These are phyloP conservation scores for Helicoverpa zea DNA, from an alignment of 1,140 invertebrate species.

Conservation along the genomic window DNA sequence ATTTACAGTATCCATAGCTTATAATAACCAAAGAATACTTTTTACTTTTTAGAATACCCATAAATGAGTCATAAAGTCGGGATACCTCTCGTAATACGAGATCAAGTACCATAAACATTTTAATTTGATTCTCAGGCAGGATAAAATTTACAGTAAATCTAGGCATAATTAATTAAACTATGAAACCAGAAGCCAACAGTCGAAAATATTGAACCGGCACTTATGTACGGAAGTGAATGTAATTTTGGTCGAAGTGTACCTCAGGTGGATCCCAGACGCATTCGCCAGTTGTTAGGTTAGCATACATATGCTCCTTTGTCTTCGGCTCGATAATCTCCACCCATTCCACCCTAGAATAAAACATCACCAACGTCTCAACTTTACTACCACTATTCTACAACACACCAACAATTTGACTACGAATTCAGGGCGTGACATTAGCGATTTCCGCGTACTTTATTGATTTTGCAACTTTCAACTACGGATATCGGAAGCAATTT, in stretches of 20 bases:
- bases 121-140: background rate
- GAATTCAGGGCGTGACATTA: slow-evolving; percentile 85
- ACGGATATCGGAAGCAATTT: slow-evolving; percentile 74
- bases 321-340: slow-evolving; percentile 99
- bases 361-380: slow-evolving; percentile 70
- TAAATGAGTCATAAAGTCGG: slow-evolving; percentile 24
- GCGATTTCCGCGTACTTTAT: slow-evolving; percentile 85
- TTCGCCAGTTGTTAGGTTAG: slow-evolving; percentile 98
- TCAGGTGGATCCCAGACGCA: slow-evolving; percentile 99
- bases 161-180: slow-evolving; percentile 2
- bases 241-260: slow-evolving; percentile 69
- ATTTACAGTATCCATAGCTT: no score
- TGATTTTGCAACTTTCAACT: slow-evolving; percentile 85
- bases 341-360: slow-evolving; percentile 95
- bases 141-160: background rate
- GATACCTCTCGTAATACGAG: background rate
- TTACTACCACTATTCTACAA: slow-evolving; percentile 59
- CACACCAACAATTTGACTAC: slow-evolving; percentile 69
- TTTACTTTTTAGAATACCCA: no score
- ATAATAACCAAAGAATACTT: no score
- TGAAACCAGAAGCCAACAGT: background rate
- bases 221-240: slow-evolving; percentile 8
- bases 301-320: slow-evolving; percentile 99
- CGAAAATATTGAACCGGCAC: background rate
- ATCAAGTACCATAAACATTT: background rate